Percentiles rank a stretch among this genome's conserved stretches.
Evolutionary conservation across 2,888 invertebrate genomes (phyloP).

Genomic region (Nesidiocoris tenuis): DNA sequence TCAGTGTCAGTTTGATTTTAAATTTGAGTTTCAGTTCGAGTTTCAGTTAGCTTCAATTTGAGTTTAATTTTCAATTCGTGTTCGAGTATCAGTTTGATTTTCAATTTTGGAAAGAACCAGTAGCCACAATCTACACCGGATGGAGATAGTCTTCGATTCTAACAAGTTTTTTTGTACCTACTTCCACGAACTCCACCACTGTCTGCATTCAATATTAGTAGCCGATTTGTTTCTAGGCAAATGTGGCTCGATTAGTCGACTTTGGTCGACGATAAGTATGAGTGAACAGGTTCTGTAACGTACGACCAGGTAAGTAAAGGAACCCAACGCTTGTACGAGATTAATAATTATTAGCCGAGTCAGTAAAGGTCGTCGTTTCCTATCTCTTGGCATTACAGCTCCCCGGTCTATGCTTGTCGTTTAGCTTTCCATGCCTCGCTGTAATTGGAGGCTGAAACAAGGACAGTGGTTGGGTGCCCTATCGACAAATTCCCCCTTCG

Average conservation of each 20-base stretch:
- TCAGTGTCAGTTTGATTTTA: no score
- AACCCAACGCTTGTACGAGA: neutral
- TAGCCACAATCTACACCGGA: no score
- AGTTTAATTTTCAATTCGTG: no score
- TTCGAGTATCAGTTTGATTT: no score
- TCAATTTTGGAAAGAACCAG: no score
- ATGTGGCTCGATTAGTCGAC: neutral
- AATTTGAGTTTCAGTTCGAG: no score
- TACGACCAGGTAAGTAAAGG: neutral
- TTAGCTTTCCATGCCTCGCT: neutral
- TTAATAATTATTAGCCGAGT: conserved; percentile 14
- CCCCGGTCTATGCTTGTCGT: neutral
- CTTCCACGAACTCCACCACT: no score
- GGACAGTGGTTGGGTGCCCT: conserved; percentile 30
- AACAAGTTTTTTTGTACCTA: no score
- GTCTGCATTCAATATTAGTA: no score
- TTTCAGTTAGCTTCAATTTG: no score
- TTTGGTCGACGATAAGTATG: neutral
- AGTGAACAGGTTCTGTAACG: neutral
- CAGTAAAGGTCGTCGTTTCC: conserved; percentile 13
- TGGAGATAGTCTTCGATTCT: no score
- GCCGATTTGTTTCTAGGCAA: no score
- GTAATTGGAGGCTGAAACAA: conserved; percentile 34
- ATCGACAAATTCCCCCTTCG: conserved; percentile 36
- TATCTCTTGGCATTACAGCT: neutral